A percentile compares a stretch with the other conserved stretches of the same genome.
These are phyloP conservation scores for Andrena camellia DNA, from an alignment of 2,888 invertebrate genomes.

Conservation along the genomic window DNA sequence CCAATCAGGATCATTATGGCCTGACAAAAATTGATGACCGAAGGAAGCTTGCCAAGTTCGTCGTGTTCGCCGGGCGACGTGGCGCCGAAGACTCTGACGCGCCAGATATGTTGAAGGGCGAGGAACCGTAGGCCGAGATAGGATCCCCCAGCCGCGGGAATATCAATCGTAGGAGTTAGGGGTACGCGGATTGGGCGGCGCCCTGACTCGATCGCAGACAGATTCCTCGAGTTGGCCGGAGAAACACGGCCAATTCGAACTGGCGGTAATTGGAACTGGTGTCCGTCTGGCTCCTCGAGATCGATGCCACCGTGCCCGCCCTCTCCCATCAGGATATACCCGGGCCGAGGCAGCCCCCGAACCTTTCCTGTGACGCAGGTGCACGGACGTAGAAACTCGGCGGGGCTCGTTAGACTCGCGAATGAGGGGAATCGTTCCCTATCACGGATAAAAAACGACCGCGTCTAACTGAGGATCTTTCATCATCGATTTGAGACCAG, in stretches of 20 bases:
- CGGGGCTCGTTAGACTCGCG: constrained; percentile 54
- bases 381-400: constrained; percentile 50
- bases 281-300: constrained; percentile 69
- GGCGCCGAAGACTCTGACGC: no score
- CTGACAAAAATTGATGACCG: no score
- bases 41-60: no score
- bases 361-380: constrained; percentile 65
- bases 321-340: constrained; percentile 47
- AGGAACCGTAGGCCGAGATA: not conserved
- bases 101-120: not conserved
- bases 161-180: constrained; percentile 60
- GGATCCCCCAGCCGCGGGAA: constrained; percentile 48
- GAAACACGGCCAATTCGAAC: constrained; percentile 76
- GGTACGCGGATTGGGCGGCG: constrained; percentile 40
- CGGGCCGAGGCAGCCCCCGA: constrained; percentile 12
- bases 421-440: constrained; percentile 55
- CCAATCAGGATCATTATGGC: no score
- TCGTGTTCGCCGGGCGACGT: no score
- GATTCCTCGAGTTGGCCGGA: constrained; percentile 71
- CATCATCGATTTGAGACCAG: constrained; percentile 11
- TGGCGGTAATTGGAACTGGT: constrained; percentile 77
- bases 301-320: constrained; percentile 57
- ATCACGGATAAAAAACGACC: constrained; percentile 24
- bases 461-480: constrained; percentile 16
- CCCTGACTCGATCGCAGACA: constrained; percentile 53